A percentile compares a stretch with the other conserved stretches of the same genome.
phyloP scores from a whole-genome alignment of 2,797 vertebrate species.

The Megalops cyprinoides region DNA sequence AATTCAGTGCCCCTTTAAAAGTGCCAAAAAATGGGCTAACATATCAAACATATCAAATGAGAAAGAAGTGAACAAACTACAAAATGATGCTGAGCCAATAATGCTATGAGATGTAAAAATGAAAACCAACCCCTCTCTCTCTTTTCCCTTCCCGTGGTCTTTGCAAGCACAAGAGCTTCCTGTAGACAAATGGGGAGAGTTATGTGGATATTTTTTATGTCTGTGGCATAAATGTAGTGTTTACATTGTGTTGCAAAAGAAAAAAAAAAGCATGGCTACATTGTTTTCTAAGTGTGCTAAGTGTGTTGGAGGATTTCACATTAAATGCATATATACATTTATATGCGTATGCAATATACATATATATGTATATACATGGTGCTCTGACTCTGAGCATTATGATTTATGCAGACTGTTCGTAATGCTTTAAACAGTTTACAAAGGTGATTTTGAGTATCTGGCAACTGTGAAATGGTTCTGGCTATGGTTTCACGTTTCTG shows the following conservation, averaged over 20 bases:
- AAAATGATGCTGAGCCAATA: too few species aligned
- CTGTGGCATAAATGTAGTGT: neutral
- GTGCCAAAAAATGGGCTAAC: too few species aligned
- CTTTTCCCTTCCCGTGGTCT: neutral
- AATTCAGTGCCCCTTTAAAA: too few species aligned
- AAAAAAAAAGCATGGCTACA: constrained; percentile 6
- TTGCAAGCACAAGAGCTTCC: constrained; percentile 28
- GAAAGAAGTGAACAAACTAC: too few species aligned
- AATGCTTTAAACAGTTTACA: neutral
- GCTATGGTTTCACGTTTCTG: constrained; percentile 45
- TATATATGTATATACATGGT: neutral
- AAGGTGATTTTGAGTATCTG: neutral
- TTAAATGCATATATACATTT: neutral
- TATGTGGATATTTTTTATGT: constrained; percentile 11
- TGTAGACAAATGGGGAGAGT: constrained; percentile 24
- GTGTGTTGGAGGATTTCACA: neutral
- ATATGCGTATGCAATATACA: too few species aligned
- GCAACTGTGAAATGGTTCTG: constrained; percentile 36
- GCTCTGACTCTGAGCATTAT: neutral
- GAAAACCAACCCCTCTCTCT: neutral
- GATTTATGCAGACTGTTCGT: constrained; percentile 21
- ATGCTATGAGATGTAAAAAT: too few species aligned
- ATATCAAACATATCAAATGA: too few species aligned
- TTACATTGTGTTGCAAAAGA: neutral
- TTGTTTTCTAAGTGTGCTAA: too few species aligned